Conservation (phyloP, 2,113 vertebrate species). For the Synodontis membranacea region DNA sequence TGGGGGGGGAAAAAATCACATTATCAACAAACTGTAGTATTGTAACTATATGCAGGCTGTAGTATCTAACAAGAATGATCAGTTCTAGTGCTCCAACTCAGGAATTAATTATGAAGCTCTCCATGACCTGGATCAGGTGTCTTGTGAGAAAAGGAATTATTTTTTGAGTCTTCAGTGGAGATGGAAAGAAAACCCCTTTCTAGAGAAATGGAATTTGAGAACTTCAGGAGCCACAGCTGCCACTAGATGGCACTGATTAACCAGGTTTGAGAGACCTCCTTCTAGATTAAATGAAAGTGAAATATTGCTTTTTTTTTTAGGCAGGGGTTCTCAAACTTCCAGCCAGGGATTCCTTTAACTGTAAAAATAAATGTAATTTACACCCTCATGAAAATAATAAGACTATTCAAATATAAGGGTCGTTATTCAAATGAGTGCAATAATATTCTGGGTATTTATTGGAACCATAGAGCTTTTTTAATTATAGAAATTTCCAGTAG, state of each 20-base stretch:
- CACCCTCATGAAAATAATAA: not conserved
- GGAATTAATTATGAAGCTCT: not conserved
- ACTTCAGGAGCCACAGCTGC: not conserved
- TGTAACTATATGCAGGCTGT: not conserved
- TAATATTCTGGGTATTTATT: not conserved
- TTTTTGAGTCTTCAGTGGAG: not conserved
- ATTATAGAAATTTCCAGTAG: not conserved
- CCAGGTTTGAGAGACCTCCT: slow-evolving; percentile 1
- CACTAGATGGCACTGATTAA: slow-evolving; percentile 47
- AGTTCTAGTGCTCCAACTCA: not conserved
- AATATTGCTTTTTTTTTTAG: not conserved
- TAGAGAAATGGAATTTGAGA: not conserved
- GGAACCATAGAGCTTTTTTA: not conserved
- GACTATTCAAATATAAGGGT: not conserved
- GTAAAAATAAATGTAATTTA: not conserved
- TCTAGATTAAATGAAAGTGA: not conserved
- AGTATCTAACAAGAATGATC: not conserved
- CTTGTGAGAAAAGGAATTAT: not conserved
- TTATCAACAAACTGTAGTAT: not conserved
- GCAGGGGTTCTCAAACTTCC: no score
- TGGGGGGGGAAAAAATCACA: not conserved
- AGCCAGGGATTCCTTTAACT: not conserved
- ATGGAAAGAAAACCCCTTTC: not conserved
- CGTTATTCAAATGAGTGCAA: not conserved
- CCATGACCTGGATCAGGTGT: not conserved